phyloP scores from a whole-genome alignment of 92 coral and sea anemone species.

The Metridium senile region DNA sequence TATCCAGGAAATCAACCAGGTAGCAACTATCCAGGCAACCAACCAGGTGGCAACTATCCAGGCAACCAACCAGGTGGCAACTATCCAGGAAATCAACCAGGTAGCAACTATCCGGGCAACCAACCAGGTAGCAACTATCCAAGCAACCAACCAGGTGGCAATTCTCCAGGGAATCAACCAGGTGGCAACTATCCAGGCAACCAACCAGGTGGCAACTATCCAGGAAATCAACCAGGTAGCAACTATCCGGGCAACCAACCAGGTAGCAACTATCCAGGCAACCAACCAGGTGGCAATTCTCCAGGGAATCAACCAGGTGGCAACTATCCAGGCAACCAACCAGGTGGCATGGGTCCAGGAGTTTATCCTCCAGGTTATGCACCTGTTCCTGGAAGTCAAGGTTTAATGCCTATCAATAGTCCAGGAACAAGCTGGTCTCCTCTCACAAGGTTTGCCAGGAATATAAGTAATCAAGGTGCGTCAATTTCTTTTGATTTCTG shows the following conservation, averaged over 20 bases:
- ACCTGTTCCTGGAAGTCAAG: conserved; percentile 22
- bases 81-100: no score
- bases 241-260: conserved; percentile 21
- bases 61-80: no score
- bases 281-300: conserved; percentile 13
- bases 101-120: no score
- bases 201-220: not conserved
- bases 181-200: no score
- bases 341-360: conserved; percentile 32
- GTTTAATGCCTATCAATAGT: not conserved
- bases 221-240: conserved; percentile 19
- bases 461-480: conserved; percentile 32
- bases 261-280: conserved; percentile 6
- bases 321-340: conserved; percentile 11
- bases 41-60: no score
- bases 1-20: no score
- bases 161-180: no score
- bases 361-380: conserved; percentile 9
- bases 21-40: no score
- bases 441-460: conserved; percentile 23
- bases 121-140: no score
- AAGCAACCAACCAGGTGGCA: no score
- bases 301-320: conserved; percentile 30
- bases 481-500: not conserved
- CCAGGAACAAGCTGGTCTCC: conserved; percentile 22